phyloP scores from a whole-genome alignment of 2,797 vertebrate genomes.

The Hipposideros larvatus region DNA sequence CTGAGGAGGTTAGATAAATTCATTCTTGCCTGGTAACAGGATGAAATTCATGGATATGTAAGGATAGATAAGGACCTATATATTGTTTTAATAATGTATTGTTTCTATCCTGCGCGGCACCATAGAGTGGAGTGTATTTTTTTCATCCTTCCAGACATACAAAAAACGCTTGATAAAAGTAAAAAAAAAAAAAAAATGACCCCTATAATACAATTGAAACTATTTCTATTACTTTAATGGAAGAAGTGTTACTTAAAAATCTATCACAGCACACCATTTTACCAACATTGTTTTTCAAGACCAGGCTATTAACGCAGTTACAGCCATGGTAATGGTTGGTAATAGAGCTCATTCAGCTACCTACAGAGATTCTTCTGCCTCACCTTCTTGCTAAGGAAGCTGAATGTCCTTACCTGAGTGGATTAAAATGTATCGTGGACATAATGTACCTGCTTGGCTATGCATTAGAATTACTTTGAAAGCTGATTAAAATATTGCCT shows the following conservation, averaged over 20 bases:
- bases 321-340: neutral
- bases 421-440: neutral
- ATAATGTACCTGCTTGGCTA: neutral
- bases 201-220: neutral
- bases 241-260: neutral
- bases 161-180: neutral
- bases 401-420: neutral
- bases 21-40: neutral
- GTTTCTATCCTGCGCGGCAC: neutral
- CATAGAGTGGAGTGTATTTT: neutral
- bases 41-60: neutral
- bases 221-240: neutral
- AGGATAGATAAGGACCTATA: neutral
- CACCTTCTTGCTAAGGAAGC: neutral
- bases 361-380: neutral
- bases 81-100: neutral
- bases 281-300: neutral
- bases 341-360: neutral
- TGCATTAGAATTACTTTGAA: neutral
- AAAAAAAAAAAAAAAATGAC: neutral
- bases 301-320: neutral
- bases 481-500: neutral
- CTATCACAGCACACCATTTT: neutral
- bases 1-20: neutral
- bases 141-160: neutral